phyloP scores from a whole-genome alignment of 1,140 invertebrate genomes.

The Drosophila albomicans region DNA sequence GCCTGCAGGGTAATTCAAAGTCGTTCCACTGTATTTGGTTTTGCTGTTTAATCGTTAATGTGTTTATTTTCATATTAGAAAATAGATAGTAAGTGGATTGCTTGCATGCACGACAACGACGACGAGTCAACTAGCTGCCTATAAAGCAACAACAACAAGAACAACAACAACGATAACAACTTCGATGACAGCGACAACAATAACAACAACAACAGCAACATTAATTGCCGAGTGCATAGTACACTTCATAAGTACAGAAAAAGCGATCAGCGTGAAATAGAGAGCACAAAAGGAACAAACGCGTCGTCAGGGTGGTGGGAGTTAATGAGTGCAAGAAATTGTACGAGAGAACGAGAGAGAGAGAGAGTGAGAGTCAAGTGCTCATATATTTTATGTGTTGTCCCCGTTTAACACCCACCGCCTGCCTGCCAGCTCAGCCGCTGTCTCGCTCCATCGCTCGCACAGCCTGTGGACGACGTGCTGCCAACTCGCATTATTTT shows the following conservation, averaged over 20 bases:
- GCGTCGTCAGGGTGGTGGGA: not conserved
- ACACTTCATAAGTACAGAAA: constrained; percentile 35
- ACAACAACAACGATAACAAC: constrained; percentile 11
- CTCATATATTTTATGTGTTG: constrained; percentile 18
- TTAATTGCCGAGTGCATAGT: constrained; percentile 58
- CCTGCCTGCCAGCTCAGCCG: not conserved
- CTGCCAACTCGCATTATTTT: not conserved
- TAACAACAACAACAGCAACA: constrained; percentile 3
- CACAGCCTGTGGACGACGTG: constrained; percentile 27
- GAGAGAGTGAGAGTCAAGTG: too few relatives aligned
- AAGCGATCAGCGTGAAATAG: constrained; percentile 3
- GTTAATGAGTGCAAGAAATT: not conserved
- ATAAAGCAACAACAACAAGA: constrained; percentile 28
- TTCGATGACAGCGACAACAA: not conserved
- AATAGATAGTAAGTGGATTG: constrained; percentile 70
- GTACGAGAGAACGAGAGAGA: not conserved
- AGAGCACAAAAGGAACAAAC: constrained; percentile 8
- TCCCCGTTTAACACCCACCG: constrained; percentile 10
- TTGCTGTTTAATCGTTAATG: constrained; percentile 41
- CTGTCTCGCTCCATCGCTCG: constrained; percentile 12
- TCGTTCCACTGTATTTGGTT: not conserved
- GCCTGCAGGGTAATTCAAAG: constrained; percentile 12
- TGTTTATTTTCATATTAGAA: constrained; percentile 64
- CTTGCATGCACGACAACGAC: constrained; percentile 17
- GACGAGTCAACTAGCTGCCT: constrained; percentile 2